These are phyloP conservation scores for Trichosurus vulpecula DNA, from an alignment of 2,797 vertebrate species.

Conservation along the genomic window DNA sequence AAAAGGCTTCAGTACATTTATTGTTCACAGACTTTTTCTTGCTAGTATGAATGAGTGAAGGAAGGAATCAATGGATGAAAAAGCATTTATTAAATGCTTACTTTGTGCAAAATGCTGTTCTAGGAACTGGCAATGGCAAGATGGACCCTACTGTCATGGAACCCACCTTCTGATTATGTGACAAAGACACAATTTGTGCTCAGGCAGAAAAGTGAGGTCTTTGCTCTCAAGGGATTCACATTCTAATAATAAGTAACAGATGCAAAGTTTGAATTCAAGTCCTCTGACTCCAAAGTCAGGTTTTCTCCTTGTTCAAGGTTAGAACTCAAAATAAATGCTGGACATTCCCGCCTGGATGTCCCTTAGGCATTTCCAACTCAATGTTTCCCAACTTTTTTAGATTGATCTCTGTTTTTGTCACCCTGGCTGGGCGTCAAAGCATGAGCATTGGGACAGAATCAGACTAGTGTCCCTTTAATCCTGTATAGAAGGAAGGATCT, in stretches of 20 bases:
- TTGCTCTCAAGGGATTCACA: not conserved
- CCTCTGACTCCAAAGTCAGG: not conserved
- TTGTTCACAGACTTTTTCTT: not conserved
- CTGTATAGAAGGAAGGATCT: not conserved
- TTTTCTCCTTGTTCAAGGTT: not conserved
- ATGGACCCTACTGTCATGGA: not conserved
- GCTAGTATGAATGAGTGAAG: not conserved
- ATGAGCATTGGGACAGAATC: not conserved
- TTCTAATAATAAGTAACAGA: not conserved
- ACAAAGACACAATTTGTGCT: not conserved
- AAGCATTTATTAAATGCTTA: not conserved
- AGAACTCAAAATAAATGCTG: not conserved
- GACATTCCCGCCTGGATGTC: not conserved
- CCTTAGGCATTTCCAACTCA: not conserved
- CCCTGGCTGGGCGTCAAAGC: conserved; percentile 13
- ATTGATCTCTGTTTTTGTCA: not conserved
- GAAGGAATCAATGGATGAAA: not conserved
- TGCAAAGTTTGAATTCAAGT: not conserved
- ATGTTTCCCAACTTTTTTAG: not conserved
- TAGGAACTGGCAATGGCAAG: not conserved
- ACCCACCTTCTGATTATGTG: not conserved
- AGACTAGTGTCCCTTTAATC: not conserved
- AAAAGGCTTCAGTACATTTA: not conserved
- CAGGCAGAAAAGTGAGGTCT: not conserved
- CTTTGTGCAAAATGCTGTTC: not conserved